Evolutionary conservation across 2,797 vertebrate species (phyloP).

Genomic region (Leuciscus waleckii): DNA sequence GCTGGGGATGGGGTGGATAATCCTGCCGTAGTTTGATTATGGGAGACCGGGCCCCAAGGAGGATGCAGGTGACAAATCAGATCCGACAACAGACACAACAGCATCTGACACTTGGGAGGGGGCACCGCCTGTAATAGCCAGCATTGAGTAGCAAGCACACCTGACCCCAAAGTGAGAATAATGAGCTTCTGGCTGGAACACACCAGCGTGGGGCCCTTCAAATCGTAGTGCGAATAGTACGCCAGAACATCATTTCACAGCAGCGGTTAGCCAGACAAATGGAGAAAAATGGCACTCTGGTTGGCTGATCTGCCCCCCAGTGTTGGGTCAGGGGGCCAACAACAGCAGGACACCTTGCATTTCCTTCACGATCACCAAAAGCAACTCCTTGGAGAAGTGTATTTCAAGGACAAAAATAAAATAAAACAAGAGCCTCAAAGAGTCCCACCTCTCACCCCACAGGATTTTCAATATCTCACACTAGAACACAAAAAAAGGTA

Average conservation of each 20-base stretch:
- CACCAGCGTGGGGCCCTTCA: neutral
- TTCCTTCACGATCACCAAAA: conserved; percentile 10
- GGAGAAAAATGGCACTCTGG: conserved; percentile 33
- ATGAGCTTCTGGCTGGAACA: conserved; percentile 39
- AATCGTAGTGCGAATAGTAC: conserved; percentile 3
- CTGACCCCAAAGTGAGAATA: conserved; percentile 52
- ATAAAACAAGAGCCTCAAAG: neutral
- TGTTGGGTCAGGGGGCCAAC: conserved; percentile 17
- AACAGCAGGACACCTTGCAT: conserved; percentile 10
- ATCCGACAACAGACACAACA: conserved; percentile 52
- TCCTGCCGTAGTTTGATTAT: conserved; percentile 50
- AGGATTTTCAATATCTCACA: neutral
- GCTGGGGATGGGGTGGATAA: conserved; percentile 42
- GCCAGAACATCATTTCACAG: conserved; percentile 42
- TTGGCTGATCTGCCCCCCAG: neutral
- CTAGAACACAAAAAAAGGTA: neutral
- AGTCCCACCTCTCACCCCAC: neutral
- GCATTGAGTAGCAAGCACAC: conserved; percentile 40
- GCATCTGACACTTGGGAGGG: conserved; percentile 44
- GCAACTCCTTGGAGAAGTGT: conserved; percentile 6
- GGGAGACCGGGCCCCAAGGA: conserved; percentile 26
- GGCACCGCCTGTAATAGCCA: conserved; percentile 31
- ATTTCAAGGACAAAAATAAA: conserved; percentile 34
- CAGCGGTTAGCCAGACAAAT: conserved; percentile 28
- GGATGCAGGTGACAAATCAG: conserved; percentile 52